Conservation (phyloP, 2,888 invertebrate genomes). For the Alitta virens region DNA sequence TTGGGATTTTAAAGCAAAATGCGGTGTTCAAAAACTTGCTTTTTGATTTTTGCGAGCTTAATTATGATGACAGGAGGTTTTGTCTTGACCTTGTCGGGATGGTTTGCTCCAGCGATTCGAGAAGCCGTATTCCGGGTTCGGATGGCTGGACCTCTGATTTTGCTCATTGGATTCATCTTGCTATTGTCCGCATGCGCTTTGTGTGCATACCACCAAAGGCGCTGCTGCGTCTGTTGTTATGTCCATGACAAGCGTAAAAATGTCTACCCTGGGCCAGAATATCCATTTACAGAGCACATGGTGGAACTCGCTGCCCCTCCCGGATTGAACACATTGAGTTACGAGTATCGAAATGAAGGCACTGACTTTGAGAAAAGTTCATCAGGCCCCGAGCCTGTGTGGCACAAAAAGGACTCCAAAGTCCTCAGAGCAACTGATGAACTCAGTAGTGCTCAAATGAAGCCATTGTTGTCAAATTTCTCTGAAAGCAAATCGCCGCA, state of each 20-base stretch:
- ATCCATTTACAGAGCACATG: too few relatives aligned
- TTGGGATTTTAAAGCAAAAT: neutral
- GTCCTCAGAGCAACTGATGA: too few relatives aligned
- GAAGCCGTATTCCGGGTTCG: slow-evolving; percentile 7
- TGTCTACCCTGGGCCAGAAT: too few relatives aligned
- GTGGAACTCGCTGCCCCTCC: too few relatives aligned
- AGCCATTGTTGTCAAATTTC: too few relatives aligned
- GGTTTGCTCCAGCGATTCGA: slow-evolving; percentile 14
- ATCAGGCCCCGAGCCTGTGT: too few relatives aligned
- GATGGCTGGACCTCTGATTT: slow-evolving; percentile 6
- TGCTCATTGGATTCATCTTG: slow-evolving; percentile 4
- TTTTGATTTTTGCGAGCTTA: slow-evolving; percentile 10
- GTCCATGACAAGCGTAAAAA: neutral
- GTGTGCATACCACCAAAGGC: slow-evolving; percentile 10
- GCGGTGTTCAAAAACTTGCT: slow-evolving; percentile 9
- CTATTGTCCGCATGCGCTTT: slow-evolving; percentile 8
- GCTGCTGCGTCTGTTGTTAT: slow-evolving; percentile 10
- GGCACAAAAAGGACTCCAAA: too few relatives aligned
- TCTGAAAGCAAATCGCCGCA: too few relatives aligned
- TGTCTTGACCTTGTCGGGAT: slow-evolving; percentile 12
- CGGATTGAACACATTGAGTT: too few relatives aligned
- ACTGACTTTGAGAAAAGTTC: too few relatives aligned
- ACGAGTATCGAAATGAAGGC: too few relatives aligned
- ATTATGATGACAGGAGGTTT: slow-evolving; percentile 17
- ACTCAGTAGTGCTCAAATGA: too few relatives aligned